Percentiles rank a stretch among this genome's conserved stretches.
Evolutionary conservation across 1,140 invertebrate genomes (phyloP).

Genomic region (Pogonomyrmex barbatus): DNA sequence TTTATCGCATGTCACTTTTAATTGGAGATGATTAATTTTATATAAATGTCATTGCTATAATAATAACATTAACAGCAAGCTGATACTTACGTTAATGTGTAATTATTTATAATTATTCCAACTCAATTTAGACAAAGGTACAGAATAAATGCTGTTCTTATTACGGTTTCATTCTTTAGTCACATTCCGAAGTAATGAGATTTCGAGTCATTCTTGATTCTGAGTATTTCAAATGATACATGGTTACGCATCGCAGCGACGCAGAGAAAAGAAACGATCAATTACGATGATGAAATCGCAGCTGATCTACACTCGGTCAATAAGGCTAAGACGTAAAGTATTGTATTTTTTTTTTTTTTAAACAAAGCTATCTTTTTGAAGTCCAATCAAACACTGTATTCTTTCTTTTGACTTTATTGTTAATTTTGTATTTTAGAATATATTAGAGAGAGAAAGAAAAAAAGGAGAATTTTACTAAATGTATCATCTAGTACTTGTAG

Average conservation of each 20-base stretch:
- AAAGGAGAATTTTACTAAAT: not conserved
- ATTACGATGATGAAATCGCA: constrained; percentile 23
- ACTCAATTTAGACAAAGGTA: not conserved
- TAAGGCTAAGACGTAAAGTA: not conserved
- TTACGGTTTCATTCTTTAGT: not conserved
- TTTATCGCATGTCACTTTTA: not conserved
- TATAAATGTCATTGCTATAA: not conserved
- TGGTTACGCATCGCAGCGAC: not conserved
- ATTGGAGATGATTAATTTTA: constrained; percentile 1
- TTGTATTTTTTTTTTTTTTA: no score
- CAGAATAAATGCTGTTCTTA: not conserved
- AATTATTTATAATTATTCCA: not conserved
- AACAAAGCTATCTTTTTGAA: not conserved
- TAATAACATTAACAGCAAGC: not conserved
- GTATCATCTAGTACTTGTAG: not conserved
- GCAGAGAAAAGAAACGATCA: constrained; percentile 24
- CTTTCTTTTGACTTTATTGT: not conserved
- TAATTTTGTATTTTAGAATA: constrained; percentile 1
- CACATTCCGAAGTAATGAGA: constrained; percentile 10
- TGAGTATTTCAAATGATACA: constrained; percentile 26
- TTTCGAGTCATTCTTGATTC: constrained; percentile 27
- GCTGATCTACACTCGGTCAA: not conserved
- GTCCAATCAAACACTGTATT: not conserved
- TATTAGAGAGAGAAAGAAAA: not conserved
- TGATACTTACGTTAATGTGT: not conserved